Percentiles rank a stretch among this genome's conserved stretches.
These are phyloP conservation scores for Priocnemis perturbator DNA, from an alignment of 2,888 invertebrate genomes.

Conservation along the genomic window DNA sequence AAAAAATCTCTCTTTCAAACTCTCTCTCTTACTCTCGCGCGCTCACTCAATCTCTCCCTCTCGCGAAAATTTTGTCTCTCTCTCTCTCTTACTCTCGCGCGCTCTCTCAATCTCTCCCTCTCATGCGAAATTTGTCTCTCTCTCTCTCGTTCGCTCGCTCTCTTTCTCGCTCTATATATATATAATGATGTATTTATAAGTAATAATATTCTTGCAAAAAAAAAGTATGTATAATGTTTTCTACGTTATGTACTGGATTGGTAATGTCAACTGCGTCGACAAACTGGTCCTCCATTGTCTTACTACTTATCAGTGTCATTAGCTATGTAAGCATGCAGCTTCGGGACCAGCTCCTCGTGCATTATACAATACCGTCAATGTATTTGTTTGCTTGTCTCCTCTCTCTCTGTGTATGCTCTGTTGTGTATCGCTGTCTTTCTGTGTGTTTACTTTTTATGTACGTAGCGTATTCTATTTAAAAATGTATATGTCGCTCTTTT, in stretches of 20 bases:
- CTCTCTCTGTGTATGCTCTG: no score
- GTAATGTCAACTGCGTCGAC: conserved; percentile 55
- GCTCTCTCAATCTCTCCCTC: conserved; percentile 38
- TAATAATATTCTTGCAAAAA: conserved; percentile 69
- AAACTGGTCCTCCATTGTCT: conserved; percentile 55
- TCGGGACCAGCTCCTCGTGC: conserved; percentile 57
- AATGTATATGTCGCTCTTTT: conserved; percentile 57
- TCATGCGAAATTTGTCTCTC: conserved; percentile 15
- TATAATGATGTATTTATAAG: conserved; percentile 69
- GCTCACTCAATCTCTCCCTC: conserved; percentile 38
- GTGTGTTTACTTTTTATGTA: conserved; percentile 46
- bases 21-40: conserved; percentile 35
- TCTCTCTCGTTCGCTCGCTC: conserved; percentile 37
- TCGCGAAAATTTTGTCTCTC: conserved; percentile 13
- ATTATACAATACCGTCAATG: conserved; percentile 47
- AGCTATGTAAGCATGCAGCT: conserved; percentile 36
- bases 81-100: conserved; percentile 35
- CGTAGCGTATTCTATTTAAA: conserved; percentile 61
- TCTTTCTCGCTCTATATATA: conserved; percentile 47
- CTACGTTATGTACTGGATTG: conserved; percentile 56
- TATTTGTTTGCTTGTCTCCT: no score
- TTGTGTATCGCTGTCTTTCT: conserved; percentile 7
- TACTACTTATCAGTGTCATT: conserved; percentile 29
- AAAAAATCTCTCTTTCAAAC: conserved; percentile 50
- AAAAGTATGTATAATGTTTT: conserved; percentile 65